phyloP scores from a whole-genome alignment of 2,113 vertebrate genomes.

The Cyrtonyx montezumae region DNA sequence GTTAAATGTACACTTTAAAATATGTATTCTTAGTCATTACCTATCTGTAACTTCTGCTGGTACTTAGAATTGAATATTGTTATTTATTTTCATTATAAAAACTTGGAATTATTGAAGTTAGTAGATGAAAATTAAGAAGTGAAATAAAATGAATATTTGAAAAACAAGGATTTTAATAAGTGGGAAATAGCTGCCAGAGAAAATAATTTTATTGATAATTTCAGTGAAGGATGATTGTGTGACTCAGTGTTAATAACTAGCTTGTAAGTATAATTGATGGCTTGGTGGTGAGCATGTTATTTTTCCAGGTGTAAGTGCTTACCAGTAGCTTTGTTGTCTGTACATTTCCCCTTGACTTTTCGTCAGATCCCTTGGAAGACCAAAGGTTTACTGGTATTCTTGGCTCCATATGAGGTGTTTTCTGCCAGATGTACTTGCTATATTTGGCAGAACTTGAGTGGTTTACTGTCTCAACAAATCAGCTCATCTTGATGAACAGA shows the following conservation, averaged over 20 bases:
- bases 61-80: background rate
- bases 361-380: background rate
- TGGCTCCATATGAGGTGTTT: constrained; percentile 41
- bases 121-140: background rate
- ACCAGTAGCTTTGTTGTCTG: background rate
- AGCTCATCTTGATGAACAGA: constrained; percentile 18
- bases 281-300: background rate
- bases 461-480: constrained; percentile 33
- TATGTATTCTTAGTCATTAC: background rate
- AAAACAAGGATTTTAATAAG: background rate
- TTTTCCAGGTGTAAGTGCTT: background rate
- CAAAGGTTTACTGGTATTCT: background rate
- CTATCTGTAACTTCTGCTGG: background rate
- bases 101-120: background rate
- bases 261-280: background rate
- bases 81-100: background rate
- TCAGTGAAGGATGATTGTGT: background rate
- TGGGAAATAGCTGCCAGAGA: background rate
- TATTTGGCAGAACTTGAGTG: constrained; percentile 56
- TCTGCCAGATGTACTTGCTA: constrained; percentile 50
- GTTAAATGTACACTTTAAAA: constrained; percentile 41
- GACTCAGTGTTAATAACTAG: background rate
- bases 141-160: background rate
- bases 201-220: background rate
- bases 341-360: background rate